These are phyloP conservation scores for Microcaecilia unicolor DNA, from an alignment of 2,797 vertebrate species.

Conservation along the genomic window DNA sequence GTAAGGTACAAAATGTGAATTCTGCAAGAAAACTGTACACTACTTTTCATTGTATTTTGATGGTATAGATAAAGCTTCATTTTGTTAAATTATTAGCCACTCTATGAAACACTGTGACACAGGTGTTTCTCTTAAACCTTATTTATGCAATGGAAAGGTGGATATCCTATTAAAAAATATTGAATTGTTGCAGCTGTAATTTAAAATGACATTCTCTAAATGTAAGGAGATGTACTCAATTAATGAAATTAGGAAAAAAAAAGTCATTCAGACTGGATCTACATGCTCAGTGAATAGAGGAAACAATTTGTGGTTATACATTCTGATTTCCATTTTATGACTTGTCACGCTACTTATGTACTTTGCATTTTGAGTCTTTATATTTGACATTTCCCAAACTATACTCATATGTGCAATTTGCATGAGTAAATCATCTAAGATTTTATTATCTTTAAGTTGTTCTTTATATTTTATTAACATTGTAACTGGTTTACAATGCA, in stretches of 20 bases:
- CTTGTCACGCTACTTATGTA: constrained; percentile 66
- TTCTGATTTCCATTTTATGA: constrained; percentile 53
- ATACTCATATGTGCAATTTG: constrained; percentile 84
- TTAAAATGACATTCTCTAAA: constrained; percentile 46
- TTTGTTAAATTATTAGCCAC: constrained; percentile 32
- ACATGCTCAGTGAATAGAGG: constrained; percentile 54
- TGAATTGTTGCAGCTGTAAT: constrained; percentile 59
- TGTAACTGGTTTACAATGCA: constrained; percentile 46
- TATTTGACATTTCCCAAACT: constrained; percentile 73
- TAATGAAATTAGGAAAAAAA: constrained; percentile 54
- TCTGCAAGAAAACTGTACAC: constrained; percentile 44
- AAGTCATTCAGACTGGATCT: too few relatives aligned
- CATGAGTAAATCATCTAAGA: constrained; percentile 95
- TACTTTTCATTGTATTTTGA: constrained; percentile 46
- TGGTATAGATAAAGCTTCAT: constrained; percentile 39
- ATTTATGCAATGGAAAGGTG: constrained; percentile 47
- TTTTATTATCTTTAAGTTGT: constrained; percentile 85
- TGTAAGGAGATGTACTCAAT: constrained; percentile 59
- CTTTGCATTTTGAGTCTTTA: constrained; percentile 62
- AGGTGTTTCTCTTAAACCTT: constrained; percentile 41
- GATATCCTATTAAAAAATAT: constrained; percentile 49
- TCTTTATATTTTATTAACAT: constrained; percentile 62
- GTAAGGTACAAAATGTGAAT: constrained; percentile 59
- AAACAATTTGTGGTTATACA: constrained; percentile 49
- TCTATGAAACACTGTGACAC: constrained; percentile 36